Base-by-base conservation (phyloP, 1,140 invertebrate species). In the Drosophila fuyamai region DNA sequence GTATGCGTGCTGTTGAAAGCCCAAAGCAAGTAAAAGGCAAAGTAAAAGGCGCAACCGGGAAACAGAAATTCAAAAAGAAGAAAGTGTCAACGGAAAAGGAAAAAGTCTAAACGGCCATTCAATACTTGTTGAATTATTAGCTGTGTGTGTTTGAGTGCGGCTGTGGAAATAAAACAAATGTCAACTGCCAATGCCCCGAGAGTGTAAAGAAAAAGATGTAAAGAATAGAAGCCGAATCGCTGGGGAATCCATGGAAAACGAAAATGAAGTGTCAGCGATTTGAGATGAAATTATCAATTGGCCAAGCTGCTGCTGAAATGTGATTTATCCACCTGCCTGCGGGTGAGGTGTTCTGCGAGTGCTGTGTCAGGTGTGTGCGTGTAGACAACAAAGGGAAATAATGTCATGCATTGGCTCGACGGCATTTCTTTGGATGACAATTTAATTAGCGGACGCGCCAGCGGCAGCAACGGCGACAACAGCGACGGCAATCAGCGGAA, bases 371-470 rank as follows among this genome's bases (percentile, higher is more conserved):
- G 61, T 72, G 57, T 62, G 57, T 53, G 53, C 44, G 74, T 46
- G 63, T 55, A 53, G 74, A 57, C 46, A 61, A 79, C 60, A 80
- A 85, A 70, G 43, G 80, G 77, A 86, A 76, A 90, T 85, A 86
- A 92, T 92, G 90, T 86, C 90, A 92, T 92, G 90, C 88, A 92
- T 92, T 92, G 90, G 90, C 74, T 92, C 76, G 90, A 92, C 91
- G 90, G 90, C 35, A 89, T 92, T 83, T 90, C 90, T 61, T 85
- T 92, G 67, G 90, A 92, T 83, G 90, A 92, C 83, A 91, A 92
- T 92, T 92, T 92, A 91, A 92, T 92, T 85, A 92, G 90, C 84
- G 89, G 89, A 85, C 89, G 81, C 70, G 75, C 81, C 81, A 90
- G 89, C 59, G 84, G 81, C 81, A 86, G 82, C 67, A 90, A 88